Evolutionary conservation across 64 coral and sea anemone genomes (phyloP).

Genomic region (Montipora cactus): DNA sequence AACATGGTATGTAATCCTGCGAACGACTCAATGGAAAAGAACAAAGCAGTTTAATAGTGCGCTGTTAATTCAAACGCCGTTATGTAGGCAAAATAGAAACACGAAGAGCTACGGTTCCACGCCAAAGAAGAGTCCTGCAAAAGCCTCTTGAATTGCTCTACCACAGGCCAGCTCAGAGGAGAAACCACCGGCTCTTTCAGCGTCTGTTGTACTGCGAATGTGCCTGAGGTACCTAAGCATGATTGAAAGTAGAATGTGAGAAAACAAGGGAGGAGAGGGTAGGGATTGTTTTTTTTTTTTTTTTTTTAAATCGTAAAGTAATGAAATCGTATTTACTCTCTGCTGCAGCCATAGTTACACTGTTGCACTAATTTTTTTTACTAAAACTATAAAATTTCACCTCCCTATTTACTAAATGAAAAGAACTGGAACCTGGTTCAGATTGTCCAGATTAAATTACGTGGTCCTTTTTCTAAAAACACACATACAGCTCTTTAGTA

Average conservation of each 20-base stretch:
- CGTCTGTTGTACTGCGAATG: conserved; percentile 77
- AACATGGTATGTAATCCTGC: not conserved
- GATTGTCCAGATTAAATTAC: too few species aligned
- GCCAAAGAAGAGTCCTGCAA: conserved; percentile 78
- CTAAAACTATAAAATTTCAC: too few species aligned
- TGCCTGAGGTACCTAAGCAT: conserved; percentile 82
- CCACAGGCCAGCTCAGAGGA: conserved; percentile 85
- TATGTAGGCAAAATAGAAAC: not conserved
- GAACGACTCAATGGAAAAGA: not conserved
- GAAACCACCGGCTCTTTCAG: conserved; percentile 89
- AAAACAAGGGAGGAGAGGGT: not conserved
- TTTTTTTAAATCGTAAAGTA: too few species aligned
- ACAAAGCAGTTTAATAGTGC: not conserved
- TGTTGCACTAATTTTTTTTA: too few species aligned
- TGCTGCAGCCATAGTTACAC: too few species aligned
- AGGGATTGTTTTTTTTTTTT: too few species aligned
- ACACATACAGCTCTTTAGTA: too few species aligned
- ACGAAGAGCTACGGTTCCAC: not conserved
- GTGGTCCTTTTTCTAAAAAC: too few species aligned
- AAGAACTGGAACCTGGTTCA: too few species aligned
- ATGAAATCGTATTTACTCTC: too few species aligned
- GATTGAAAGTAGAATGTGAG: not conserved
- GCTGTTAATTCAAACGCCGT: too few species aligned
- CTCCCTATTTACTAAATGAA: too few species aligned
- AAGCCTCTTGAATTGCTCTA: conserved; percentile 93